phyloP scores from a whole-genome alignment of 2,797 vertebrate species.

The Melanotaenia trifasciata region DNA sequence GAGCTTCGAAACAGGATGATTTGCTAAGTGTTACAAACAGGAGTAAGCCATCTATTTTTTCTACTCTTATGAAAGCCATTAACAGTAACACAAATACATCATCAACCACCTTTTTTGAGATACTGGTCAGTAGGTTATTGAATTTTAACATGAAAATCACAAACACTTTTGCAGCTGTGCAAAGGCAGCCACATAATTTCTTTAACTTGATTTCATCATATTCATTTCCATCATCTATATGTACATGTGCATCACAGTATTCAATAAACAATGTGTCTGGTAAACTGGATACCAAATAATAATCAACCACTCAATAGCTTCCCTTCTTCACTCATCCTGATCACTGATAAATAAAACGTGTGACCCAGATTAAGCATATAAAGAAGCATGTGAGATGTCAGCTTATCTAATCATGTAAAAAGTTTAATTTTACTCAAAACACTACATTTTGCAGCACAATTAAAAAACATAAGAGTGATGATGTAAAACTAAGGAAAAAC shows the following conservation, averaged over 20 bases:
- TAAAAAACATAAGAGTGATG: neutral
- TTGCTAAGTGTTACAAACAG: constrained; percentile 22
- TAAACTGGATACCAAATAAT: neutral
- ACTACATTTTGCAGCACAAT: neutral
- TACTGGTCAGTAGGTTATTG: neutral
- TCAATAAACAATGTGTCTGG: too few relatives aligned
- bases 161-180: neutral
- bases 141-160: neutral
- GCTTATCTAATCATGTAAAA: neutral
- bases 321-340: neutral
- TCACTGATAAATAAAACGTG: too few relatives aligned
- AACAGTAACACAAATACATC: too few relatives aligned
- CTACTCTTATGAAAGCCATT: too few relatives aligned
- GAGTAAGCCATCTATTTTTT: constrained; percentile 1
- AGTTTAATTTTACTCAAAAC: neutral
- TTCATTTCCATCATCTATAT: too few relatives aligned
- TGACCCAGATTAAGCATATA: neutral
- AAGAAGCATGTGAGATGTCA: neutral
- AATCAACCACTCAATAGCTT: neutral
- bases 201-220: too few relatives aligned
- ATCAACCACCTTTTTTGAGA: neutral
- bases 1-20: constrained; percentile 29
- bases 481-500: too few relatives aligned
- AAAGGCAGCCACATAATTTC: neutral
- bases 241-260: too few relatives aligned